Percentiles rank a stretch among this genome's conserved stretches.
These are phyloP conservation scores for Neolamprologus longior DNA, from an alignment of 2,113 vertebrate genomes.

Conservation along the genomic window DNA sequence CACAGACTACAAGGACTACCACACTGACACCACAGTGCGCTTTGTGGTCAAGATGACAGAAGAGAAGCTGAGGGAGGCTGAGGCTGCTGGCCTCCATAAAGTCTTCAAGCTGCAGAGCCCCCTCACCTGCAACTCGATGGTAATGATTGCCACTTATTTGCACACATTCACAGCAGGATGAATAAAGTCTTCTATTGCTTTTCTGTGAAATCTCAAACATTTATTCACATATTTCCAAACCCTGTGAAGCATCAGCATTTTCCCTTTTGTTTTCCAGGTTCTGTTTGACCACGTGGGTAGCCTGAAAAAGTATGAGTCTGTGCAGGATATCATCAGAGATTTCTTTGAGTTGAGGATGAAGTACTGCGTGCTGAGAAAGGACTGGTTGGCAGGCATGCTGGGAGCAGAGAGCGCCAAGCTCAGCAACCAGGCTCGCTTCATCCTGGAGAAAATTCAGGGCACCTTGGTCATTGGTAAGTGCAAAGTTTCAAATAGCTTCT, in stretches of 20 bases:
- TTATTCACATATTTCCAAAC: background rate
- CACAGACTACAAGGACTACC: constrained; percentile 93
- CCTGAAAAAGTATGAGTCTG: constrained; percentile 88
- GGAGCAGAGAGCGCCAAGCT: constrained; percentile 85
- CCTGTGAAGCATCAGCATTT: background rate
- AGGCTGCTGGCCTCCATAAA: constrained; percentile 87
- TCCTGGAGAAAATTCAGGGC: constrained; percentile 95
- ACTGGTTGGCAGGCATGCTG: constrained; percentile 90
- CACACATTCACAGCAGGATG: background rate
- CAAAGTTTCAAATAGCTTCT: background rate
- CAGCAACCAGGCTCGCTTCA: constrained; percentile 96
- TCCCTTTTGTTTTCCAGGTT: constrained; percentile 67
- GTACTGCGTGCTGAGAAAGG: constrained; percentile 89
- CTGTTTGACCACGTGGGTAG: constrained; percentile 94
- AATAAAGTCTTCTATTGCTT: background rate
- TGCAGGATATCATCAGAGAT: constrained; percentile 84
- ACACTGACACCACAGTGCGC: constrained; percentile 92
- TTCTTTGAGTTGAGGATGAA: constrained; percentile 89
- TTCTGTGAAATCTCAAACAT: background rate
- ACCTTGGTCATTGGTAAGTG: constrained; percentile 87
- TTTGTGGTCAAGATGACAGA: constrained; percentile 89
- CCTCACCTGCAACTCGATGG: constrained; percentile 95
- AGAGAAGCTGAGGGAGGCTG: constrained; percentile 80
- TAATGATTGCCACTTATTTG: constrained; percentile 28
- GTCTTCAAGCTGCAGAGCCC: constrained; percentile 91